Conservation (phyloP, 2,797 vertebrate genomes). For the Poecilia gillii region DNA sequence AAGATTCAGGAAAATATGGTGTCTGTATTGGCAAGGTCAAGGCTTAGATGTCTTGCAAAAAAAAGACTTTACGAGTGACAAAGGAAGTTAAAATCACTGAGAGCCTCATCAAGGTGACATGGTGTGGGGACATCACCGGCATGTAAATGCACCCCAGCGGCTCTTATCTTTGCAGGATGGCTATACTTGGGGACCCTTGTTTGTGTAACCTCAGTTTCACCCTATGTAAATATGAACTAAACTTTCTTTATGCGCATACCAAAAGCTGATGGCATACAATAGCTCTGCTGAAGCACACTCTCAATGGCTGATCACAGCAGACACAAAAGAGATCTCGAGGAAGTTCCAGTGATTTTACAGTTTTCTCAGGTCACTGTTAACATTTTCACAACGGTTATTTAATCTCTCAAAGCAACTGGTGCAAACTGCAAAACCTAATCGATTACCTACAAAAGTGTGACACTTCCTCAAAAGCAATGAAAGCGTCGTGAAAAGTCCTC, state of each 20-base stretch:
- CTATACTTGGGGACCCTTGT: conserved; percentile 36
- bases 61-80: conserved; percentile 48
- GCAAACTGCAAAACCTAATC: neutral
- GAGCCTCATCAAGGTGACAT: conserved; percentile 61
- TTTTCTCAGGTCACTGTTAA: neutral
- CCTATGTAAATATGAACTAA: conserved; percentile 36
- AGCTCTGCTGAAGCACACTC: conserved; percentile 51
- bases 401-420: neutral
- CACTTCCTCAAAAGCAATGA: neutral
- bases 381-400: neutral
- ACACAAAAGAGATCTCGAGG: conserved; percentile 66
- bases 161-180: conserved; percentile 36
- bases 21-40: conserved; percentile 61
- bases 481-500: neutral
- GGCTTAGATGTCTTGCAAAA: conserved; percentile 61
- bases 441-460: neutral
- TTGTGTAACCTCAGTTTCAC: conserved; percentile 39
- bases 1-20: conserved; percentile 31
- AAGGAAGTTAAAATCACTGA: conserved; percentile 41
- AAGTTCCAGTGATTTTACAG: conserved; percentile 64
- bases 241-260: conserved; percentile 29
- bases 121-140: conserved; percentile 44
- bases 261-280: conserved; percentile 23
- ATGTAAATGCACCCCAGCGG: conserved; percentile 53
- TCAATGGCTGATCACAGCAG: conserved; percentile 35